phyloP scores from a whole-genome alignment of 2,113 vertebrate genomes.

The Dissostichus mawsoni region DNA sequence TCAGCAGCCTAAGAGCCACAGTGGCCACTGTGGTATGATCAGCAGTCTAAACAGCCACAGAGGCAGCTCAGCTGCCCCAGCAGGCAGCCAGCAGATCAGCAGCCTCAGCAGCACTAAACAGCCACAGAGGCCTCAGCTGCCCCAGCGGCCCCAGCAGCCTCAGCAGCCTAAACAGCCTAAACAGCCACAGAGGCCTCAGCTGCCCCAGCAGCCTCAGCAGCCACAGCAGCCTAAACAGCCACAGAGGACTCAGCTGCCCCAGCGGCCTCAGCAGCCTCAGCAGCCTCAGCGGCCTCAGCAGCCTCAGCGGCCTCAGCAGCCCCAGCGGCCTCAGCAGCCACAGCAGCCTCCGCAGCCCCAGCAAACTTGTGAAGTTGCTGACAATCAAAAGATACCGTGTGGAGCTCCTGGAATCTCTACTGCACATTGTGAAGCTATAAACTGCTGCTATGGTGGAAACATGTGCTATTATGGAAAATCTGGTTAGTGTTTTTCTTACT shows the following conservation, averaged over 20 bases:
- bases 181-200: background rate
- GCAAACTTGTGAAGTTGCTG: slow-evolving; percentile 57
- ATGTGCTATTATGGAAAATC: slow-evolving; percentile 70
- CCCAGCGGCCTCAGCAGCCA: background rate
- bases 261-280: too few relatives aligned
- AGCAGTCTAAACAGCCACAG: too few relatives aligned
- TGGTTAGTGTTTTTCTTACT: slow-evolving; percentile 46
- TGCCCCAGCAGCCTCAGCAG: background rate
- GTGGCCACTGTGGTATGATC: too few relatives aligned
- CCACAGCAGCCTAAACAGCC: background rate
- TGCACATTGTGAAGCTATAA: slow-evolving; percentile 13
- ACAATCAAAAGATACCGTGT: slow-evolving; percentile 42
- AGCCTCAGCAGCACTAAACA: too few relatives aligned
- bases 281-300: background rate
- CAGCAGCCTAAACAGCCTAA: background rate
- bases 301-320: background rate
- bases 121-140: too few relatives aligned
- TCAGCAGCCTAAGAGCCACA: too few relatives aligned
- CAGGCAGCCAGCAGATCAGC: too few relatives aligned
- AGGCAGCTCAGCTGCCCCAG: too few relatives aligned
- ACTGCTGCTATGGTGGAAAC: slow-evolving; percentile 70
- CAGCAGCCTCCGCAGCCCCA: background rate
- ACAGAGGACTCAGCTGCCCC: background rate
- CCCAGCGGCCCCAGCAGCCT: too few relatives aligned
- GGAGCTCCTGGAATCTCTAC: slow-evolving; percentile 1